Conservation (phyloP, 2,888 invertebrate genomes). For the Gortyna flavago region DNA sequence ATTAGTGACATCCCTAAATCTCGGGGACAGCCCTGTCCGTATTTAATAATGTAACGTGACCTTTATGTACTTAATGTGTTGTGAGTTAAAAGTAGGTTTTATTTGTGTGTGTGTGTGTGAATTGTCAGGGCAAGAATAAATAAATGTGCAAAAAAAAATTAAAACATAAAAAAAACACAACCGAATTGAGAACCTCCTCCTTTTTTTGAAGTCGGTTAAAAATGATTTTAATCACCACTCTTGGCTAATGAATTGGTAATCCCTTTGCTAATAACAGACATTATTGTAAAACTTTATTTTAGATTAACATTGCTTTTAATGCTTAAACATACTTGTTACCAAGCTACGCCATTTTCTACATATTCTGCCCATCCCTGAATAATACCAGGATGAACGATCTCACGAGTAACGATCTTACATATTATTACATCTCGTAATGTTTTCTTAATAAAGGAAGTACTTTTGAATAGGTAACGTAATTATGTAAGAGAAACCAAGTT, state of each 20-base stretch:
- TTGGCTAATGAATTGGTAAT: background rate
- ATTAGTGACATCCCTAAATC: constrained; percentile 52
- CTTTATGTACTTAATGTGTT: constrained; percentile 47
- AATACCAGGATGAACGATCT: constrained; percentile 2
- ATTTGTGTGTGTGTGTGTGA: background rate
- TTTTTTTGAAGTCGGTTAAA: too few species aligned
- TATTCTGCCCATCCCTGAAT: background rate
- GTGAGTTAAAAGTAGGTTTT: constrained; percentile 40
- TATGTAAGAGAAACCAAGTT: too few species aligned
- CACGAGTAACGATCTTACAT: constrained; percentile 19
- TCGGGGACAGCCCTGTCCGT: constrained; percentile 41
- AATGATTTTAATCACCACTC: background rate
- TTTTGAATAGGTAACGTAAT: constrained; percentile 4
- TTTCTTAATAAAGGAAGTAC: constrained; percentile 9
- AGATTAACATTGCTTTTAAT: too few species aligned
- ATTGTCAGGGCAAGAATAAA: background rate
- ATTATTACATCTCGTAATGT: too few species aligned
- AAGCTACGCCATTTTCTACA: too few species aligned
- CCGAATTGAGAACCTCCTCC: too few species aligned
- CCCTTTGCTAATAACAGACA: background rate
- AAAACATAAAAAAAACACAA: too few species aligned
- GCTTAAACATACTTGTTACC: too few species aligned
- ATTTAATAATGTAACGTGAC: constrained; percentile 61
- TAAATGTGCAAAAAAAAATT: background rate
- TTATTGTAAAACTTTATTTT: too few species aligned